phyloP scores from a whole-genome alignment of 1,140 invertebrate genomes.

The Drosophila parvula region DNA sequence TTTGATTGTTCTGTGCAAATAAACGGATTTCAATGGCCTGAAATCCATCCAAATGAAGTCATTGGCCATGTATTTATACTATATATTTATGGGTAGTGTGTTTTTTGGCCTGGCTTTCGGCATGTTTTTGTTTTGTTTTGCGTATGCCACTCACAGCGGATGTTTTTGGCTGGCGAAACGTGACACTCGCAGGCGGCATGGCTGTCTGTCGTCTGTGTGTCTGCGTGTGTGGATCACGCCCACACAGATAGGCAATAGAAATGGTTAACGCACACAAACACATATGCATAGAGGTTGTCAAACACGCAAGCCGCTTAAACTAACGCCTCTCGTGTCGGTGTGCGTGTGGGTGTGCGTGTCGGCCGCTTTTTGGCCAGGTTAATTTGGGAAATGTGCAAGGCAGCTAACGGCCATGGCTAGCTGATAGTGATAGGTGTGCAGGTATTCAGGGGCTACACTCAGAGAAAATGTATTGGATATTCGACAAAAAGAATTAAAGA shows the following conservation, averaged over 20 bases:
- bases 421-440: slow-evolving; percentile 9
- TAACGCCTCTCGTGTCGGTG: slow-evolving; percentile 36
- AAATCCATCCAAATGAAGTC: slow-evolving; percentile 62
- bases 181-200: slow-evolving; percentile 53
- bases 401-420: slow-evolving; percentile 18
- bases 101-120: slow-evolving; percentile 35
- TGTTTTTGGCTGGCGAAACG: slow-evolving; percentile 59
- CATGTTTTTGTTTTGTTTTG: slow-evolving; percentile 44
- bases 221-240: slow-evolving; percentile 1
- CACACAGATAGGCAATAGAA: slow-evolving; percentile 35
- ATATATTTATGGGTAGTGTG: slow-evolving; percentile 23
- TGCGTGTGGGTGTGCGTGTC: not conserved
- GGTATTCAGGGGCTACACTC: slow-evolving; percentile 9
- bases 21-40: slow-evolving; percentile 54
- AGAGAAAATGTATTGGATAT: not conserved
- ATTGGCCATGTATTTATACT: slow-evolving; percentile 41
- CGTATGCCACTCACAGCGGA: slow-evolving; percentile 69
- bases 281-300: slow-evolving; percentile 49
- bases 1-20: slow-evolving; percentile 47
- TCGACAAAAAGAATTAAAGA: no score
- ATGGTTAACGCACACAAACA: slow-evolving; percentile 25
- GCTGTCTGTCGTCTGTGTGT: slow-evolving; percentile 9
- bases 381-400: slow-evolving; percentile 69
- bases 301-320: slow-evolving; percentile 72
- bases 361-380: slow-evolving; percentile 43